phyloP scores from a whole-genome alignment of 2,113 vertebrate genomes.

The Notarius quadriscutis region DNA sequence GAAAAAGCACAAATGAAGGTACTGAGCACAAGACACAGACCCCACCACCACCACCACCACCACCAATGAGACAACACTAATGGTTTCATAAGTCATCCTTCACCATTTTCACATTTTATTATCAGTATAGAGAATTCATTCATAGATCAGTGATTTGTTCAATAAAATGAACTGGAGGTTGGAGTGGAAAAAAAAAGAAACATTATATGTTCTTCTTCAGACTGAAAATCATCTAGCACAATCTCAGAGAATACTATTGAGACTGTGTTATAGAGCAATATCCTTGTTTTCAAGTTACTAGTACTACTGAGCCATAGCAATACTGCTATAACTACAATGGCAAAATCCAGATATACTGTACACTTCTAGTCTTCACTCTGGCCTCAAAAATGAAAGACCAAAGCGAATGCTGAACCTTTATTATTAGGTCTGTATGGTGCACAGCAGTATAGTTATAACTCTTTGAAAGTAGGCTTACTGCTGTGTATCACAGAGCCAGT shows the following conservation, averaged over 20 bases:
- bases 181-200: not conserved
- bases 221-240: not conserved
- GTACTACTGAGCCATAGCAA: not conserved
- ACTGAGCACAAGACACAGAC: not conserved
- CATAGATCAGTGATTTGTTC: not conserved
- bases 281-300: not conserved
- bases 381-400: not conserved
- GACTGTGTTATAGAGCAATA: not conserved
- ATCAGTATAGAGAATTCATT: not conserved
- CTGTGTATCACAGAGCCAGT: not conserved
- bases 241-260: not conserved
- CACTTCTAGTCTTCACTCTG: not conserved
- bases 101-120: not conserved
- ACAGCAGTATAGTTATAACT: not conserved
- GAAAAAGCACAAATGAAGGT: not conserved
- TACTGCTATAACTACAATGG: not conserved
- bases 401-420: not conserved
- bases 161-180: not conserved
- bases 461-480: no score
- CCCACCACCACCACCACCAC: no score
- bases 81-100: not conserved
- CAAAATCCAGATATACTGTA: not conserved
- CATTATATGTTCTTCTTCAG: not conserved
- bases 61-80: not conserved
- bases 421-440: not conserved